Evolutionary conservation across 2,888 invertebrate species (phyloP), one percentile per base, ranked within the genome.

Genomic region (Mythimna vitellina): DNA sequence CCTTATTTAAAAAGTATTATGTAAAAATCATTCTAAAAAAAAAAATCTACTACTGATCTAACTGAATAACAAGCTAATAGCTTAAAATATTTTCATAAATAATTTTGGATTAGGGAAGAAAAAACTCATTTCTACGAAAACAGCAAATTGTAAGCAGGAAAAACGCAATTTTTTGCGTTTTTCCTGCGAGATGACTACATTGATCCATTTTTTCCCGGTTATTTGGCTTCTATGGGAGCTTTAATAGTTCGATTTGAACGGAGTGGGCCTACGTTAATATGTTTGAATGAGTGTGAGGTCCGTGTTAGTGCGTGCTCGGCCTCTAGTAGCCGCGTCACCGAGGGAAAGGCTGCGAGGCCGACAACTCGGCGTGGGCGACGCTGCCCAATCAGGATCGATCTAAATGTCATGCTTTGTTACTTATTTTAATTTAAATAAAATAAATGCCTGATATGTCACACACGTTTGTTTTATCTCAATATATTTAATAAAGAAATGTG

Each of bases 341-440:
- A 89, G 90, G 90, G 90, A 92, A 91, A 91, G 91, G 92, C 88
- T 72, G 66, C 89, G 87, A 90, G 92, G 91, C 87, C 90, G 83
- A 53, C 77, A 57, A 65, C 66, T 73, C 73, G 84, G 83, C 87
- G 90, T 86, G 89, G 86, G 82, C 81, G 83, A 74, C 78, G 65
- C 53, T 77, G 81, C 62, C 68, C 66, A 76, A 80, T 76, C 76
- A 80, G 76, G 79, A 87, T 85, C 76, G 72, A 86, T 85, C 81
- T 69, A 87, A 88, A 89, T 87, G 86, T 85, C 86, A 80, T 20
- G 29, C 69, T 82, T 77, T 82, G 68, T 78, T 56, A 42, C 46
- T 66, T 58, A 38, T 22, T 22, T 38, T 38, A 60, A 75, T 70
- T 38, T 9, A 66, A 70, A 69, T 46, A 17, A 17, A 46, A 46